These are phyloP conservation scores for Sphaerophoria rueppellii DNA, from an alignment of 2,888 invertebrate genomes.

Conservation along the genomic window DNA sequence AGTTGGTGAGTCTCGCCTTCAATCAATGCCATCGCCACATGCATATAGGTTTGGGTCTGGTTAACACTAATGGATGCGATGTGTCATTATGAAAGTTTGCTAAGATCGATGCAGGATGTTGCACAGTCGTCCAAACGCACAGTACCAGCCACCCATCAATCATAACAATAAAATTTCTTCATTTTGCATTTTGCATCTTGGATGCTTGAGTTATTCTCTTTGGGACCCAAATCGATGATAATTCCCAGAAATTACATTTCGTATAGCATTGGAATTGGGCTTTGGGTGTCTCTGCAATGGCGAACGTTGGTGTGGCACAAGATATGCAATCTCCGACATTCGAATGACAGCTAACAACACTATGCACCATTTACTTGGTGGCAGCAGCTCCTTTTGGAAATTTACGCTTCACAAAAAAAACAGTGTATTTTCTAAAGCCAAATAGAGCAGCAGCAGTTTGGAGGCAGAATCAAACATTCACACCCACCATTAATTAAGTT, in stretches of 20 bases:
- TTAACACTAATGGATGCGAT: conserved; percentile 48
- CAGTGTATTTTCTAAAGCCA: conserved; percentile 18
- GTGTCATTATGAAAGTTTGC: conserved; percentile 43
- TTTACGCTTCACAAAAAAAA: neutral
- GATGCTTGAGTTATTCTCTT: neutral
- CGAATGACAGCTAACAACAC: conserved; percentile 63
- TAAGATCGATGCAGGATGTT: neutral
- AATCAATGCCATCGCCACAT: conserved; percentile 20
- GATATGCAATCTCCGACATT: conserved; percentile 53
- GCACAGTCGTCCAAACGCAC: conserved; percentile 14
- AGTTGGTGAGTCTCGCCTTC: neutral
- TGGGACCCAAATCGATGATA: conserved; percentile 30
- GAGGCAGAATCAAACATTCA: conserved; percentile 50
- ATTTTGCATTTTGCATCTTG: conserved; percentile 1
- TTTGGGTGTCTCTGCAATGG: neutral
- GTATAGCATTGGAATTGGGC: conserved; percentile 26
- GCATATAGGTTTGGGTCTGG: no score
- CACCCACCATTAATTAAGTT: conserved; percentile 71
- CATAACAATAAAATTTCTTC: conserved; percentile 22
- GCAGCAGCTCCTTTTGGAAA: conserved; percentile 1
- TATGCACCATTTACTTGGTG: conserved; percentile 10
- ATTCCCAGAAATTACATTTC: conserved; percentile 54
- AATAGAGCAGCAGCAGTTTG: conserved; percentile 44
- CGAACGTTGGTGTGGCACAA: conserved; percentile 9
- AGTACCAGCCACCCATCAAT: conserved; percentile 41